phyloP scores from a whole-genome alignment of 2,113 vertebrate species.

The Siniperca knerii region DNA sequence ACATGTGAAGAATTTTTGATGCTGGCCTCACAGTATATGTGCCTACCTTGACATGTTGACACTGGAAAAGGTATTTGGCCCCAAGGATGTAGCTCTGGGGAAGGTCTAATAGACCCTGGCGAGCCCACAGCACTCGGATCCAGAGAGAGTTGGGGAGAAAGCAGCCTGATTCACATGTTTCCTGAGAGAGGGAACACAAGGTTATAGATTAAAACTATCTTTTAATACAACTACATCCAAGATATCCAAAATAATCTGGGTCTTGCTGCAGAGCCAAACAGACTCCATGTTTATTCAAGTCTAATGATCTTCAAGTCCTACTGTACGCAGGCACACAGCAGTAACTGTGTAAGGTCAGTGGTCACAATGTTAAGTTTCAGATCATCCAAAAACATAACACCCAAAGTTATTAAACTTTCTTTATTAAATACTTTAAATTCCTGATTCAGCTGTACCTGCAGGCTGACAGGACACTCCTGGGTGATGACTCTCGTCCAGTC shows the following conservation, averaged over 20 bases:
- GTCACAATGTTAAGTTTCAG: too few relatives aligned
- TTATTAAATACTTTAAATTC: not conserved
- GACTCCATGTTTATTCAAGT: not conserved
- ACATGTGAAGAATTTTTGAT: not conserved
- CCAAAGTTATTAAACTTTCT: not conserved
- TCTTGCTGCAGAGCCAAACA: not conserved
- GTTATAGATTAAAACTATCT: not conserved
- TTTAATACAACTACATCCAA: not conserved
- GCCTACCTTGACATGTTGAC: constrained; percentile 77
- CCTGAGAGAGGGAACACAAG: constrained; percentile 54
- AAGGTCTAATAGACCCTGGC: constrained; percentile 73
- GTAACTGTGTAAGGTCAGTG: too few relatives aligned
- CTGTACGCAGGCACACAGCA: too few relatives aligned
- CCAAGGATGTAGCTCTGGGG: constrained; percentile 84
- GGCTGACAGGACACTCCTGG: constrained; percentile 68
- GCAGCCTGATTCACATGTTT: constrained; percentile 78
- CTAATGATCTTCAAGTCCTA: not conserved
- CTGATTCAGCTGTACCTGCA: constrained; percentile 56
- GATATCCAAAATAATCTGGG: not conserved
- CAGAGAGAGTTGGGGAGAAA: constrained; percentile 78
- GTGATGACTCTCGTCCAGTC: constrained; percentile 75
- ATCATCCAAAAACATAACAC: not conserved
- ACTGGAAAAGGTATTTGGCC: constrained; percentile 79
- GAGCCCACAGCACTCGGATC: constrained; percentile 82
- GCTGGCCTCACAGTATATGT: not conserved